Percentiles rank a stretch among this genome's conserved stretches.
phyloP scores from a whole-genome alignment of 2,113 vertebrate species.

The Leptocoma aspasia region DNA sequence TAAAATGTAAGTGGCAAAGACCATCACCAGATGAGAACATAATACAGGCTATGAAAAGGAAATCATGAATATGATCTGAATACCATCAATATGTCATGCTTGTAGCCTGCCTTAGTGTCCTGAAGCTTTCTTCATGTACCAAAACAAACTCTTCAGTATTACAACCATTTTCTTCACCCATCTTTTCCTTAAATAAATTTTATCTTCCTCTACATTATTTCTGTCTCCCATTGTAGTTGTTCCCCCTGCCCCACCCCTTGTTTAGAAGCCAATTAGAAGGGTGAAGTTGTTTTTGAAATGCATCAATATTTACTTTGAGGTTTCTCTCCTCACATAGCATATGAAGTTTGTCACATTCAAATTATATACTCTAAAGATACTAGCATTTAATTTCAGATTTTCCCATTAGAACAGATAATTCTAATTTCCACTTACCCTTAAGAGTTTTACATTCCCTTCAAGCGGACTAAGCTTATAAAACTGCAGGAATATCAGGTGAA shows the following conservation, averaged over 20 bases:
- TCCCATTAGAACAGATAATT: neutral
- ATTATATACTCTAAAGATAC: neutral
- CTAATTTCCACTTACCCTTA: neutral
- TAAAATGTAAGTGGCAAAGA: neutral
- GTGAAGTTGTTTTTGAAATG: neutral
- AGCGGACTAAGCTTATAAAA: neutral
- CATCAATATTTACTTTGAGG: neutral
- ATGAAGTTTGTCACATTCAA: neutral
- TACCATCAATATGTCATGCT: neutral
- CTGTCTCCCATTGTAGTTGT: neutral
- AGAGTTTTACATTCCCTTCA: neutral
- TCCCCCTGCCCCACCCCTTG: neutral
- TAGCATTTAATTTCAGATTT: neutral
- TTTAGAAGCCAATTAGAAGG: neutral
- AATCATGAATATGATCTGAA: neutral
- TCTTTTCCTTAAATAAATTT: neutral
- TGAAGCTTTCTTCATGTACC: neutral
- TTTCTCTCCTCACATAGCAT: neutral
- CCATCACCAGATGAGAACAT: neutral
- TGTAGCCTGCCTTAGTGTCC: neutral
- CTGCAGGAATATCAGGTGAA: neutral
- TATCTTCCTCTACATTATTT: neutral
- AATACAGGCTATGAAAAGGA: neutral
- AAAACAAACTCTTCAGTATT: neutral
- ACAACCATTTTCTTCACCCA: neutral